Conservation (phyloP, 2,797 vertebrate genomes). For the Oceanodroma leucorhoa region DNA sequence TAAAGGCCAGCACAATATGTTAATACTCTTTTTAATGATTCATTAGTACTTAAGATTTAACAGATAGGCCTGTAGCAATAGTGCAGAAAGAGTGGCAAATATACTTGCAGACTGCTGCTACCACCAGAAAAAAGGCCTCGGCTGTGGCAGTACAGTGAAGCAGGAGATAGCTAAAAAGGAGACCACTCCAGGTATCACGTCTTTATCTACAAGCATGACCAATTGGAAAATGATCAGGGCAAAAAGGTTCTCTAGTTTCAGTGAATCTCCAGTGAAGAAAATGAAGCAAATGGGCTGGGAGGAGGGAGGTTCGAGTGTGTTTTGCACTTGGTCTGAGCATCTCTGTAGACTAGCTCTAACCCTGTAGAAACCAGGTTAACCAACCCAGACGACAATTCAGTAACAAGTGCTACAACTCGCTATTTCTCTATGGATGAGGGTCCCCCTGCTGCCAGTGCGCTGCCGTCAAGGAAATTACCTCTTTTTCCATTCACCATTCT, state of each 20-base stretch:
- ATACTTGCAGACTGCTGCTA: not conserved
- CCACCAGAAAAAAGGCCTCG: not conserved
- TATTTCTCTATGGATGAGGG: not conserved
- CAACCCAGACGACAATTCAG: not conserved
- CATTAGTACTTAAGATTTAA: conserved; percentile 45
- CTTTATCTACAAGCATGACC: not conserved
- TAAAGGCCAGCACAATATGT: conserved; percentile 1
- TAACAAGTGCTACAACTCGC: not conserved
- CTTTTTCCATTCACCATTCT: not conserved
- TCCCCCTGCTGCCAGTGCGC: not conserved
- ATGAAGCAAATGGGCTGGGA: not conserved
- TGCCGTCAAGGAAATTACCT: not conserved
- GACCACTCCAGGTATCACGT: not conserved
- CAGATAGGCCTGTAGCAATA: conserved; percentile 14
- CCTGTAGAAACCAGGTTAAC: not conserved
- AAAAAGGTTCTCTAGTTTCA: not conserved
- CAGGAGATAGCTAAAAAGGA: not conserved
- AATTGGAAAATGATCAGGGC: not conserved
- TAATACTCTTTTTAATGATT: conserved; percentile 28
- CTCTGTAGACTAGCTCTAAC: not conserved
- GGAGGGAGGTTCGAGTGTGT: not conserved
- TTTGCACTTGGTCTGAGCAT: not conserved
- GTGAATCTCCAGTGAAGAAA: not conserved
- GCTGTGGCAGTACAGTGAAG: not conserved
- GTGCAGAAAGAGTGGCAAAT: not conserved